phyloP scores from a whole-genome alignment of 2,797 vertebrate genomes.

The Vultur gryphus region DNA sequence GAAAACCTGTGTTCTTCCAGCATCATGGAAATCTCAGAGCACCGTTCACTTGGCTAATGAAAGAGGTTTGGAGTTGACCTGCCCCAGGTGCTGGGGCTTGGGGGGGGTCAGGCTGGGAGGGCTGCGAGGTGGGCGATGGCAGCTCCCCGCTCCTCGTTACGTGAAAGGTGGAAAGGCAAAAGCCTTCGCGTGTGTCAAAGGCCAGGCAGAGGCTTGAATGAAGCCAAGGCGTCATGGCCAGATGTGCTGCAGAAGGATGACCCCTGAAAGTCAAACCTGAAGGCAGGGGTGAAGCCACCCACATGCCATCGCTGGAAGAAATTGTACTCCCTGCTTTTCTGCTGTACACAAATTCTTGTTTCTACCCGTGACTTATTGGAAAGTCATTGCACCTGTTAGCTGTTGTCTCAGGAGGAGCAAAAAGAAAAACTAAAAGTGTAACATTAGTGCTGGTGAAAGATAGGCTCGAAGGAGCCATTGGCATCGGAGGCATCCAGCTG shows the following conservation, averaged over 20 bases:
- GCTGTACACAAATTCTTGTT: not conserved
- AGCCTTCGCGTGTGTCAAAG: not conserved
- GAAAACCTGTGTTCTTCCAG: not conserved
- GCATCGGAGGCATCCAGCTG: not conserved
- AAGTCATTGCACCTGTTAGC: not conserved
- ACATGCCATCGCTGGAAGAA: not conserved
- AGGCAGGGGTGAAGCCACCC: constrained; percentile 5
- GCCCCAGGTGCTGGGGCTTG: not conserved
- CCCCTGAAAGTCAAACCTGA: not conserved
- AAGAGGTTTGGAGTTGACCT: not conserved
- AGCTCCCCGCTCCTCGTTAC: rapidly evolving
- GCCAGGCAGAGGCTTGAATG: not conserved
- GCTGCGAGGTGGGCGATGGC: not conserved
- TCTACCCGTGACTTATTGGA: not conserved
- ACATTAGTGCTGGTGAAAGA: not conserved
- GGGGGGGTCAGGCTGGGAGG: not conserved
- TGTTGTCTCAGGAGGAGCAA: not conserved
- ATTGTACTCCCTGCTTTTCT: not conserved
- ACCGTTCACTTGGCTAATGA: not conserved
- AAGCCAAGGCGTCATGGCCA: not conserved
- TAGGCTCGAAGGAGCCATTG: not conserved
- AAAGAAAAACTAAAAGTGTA: not conserved
- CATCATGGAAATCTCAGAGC: not conserved
- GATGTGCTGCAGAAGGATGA: not conserved
- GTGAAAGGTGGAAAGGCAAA: not conserved